A percentile compares a stretch with the other conserved stretches of the same genome.
These are phyloP conservation scores for Lepidocolaptes lacrymiger DNA, from an alignment of 2,797 vertebrate species.

Conservation along the genomic window DNA sequence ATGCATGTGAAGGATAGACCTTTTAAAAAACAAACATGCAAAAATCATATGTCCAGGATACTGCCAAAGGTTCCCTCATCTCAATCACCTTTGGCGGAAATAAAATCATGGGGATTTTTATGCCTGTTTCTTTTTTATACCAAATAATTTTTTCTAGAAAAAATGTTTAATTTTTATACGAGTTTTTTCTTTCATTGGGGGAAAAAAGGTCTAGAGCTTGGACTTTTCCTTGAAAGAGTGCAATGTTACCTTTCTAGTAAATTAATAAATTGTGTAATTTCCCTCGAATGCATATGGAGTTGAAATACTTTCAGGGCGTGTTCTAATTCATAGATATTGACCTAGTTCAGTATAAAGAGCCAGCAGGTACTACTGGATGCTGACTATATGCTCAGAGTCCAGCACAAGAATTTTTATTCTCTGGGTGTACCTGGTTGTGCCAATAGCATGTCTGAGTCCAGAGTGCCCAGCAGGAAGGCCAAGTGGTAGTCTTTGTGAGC, in stretches of 20 bases:
- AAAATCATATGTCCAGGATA: neutral
- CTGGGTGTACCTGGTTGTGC: neutral
- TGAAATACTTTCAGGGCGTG: neutral
- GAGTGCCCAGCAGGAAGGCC: neutral
- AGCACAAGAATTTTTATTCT: neutral
- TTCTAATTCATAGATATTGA: neutral
- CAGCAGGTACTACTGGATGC: neutral
- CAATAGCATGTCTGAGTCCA: neutral
- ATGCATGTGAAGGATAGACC: neutral
- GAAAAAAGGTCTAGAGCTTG: neutral
- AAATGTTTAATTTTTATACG: neutral
- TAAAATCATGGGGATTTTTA: rapidly evolving
- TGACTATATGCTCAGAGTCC: rapidly evolving
- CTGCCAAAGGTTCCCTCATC: neutral
- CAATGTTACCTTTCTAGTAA: neutral
- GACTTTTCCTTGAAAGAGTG: neutral
- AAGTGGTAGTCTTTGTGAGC: neutral
- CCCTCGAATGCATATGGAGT: neutral
- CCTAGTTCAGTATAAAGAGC: neutral
- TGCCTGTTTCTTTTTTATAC: neutral
- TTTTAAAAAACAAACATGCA: neutral
- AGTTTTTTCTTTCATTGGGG: neutral
- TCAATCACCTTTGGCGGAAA: neutral
- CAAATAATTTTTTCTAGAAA: neutral
- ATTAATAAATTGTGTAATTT: neutral